A percentile compares a stretch with the other conserved stretches of the same genome.
These are phyloP conservation scores for Nephrotoma guestfalica DNA, from an alignment of 2,888 invertebrate species.

Conservation along the genomic window DNA sequence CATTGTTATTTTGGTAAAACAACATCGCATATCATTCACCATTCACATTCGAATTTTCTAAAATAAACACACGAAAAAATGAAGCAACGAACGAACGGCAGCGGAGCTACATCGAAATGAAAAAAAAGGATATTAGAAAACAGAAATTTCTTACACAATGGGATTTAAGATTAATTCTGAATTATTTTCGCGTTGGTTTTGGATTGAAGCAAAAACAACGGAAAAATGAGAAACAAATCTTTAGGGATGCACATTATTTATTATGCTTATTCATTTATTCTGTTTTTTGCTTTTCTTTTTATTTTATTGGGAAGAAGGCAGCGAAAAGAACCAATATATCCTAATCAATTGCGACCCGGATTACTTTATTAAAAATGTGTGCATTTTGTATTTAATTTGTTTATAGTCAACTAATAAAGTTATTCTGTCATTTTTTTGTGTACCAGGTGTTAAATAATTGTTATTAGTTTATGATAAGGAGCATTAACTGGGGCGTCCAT, in stretches of 20 bases:
- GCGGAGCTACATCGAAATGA: not conserved
- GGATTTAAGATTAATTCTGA: constrained; percentile 11
- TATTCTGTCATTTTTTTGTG: no score
- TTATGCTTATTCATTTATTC: not conserved
- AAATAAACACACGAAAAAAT: not conserved
- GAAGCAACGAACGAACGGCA: not conserved
- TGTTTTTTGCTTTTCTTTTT: not conserved
- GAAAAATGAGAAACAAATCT: not conserved
- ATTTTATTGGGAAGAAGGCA: not conserved
- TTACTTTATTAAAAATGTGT: no score
- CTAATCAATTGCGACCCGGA: not conserved
- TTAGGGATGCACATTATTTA: not conserved
- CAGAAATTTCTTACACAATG: not conserved
- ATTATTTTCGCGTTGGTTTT: constrained; percentile 11
- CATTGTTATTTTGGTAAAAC: constrained; percentile 1
- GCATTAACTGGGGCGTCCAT: no score
- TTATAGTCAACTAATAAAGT: no score
- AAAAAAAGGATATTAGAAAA: constrained; percentile 1
- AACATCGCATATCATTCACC: not conserved
- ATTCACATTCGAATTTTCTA: not conserved
- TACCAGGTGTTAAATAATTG: no score
- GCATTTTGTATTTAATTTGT: no score
- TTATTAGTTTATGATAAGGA: no score
- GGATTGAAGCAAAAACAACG: not conserved
- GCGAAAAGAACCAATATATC: not conserved